Evolutionary conservation across 1,140 invertebrate species (phyloP), one percentile per base, ranked within the genome.

Genomic region (Eurosta solidaginis): DNA sequence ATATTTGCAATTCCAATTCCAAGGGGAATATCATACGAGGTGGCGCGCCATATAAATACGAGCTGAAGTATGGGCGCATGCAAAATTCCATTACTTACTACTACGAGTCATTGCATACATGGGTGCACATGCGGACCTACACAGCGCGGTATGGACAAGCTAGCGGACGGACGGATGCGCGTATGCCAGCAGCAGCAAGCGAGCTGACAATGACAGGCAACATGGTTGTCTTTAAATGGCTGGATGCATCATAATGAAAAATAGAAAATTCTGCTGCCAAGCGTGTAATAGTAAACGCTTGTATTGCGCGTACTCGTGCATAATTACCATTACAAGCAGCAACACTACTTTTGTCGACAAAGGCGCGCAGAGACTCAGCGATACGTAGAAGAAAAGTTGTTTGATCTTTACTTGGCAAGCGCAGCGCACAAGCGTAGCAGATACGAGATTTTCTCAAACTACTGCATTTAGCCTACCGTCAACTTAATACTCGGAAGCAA

Each of bases 321-420:
- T 68, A 68, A 68, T 40, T 68, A 20, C 59, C 4, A 5, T 9
- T 22, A 52, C 45, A 47, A 12, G n/a, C 7, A n/a, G n/a, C n/a
- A n/a, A n/a, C n/a, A n/a, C n/a, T n/a, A n/a, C n/a, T n/a, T n/a
- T n/a, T n/a, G n/a, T n/a, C n/a, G n/a, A 47, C 45, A 52, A 17
- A 1, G 17, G 47, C 9, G 47, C 17, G 20, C 49, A 52, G 7
- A 25, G 20, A 25, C 10, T 9, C 49, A 25, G 49, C 20, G 49
- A 52, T 22, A 68, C 59, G 59, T 14, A 29, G n/a, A n/a, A n/a
- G n/a, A 40, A 17, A 68, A 68, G 59, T 17, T 68, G 33, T 42
- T 68, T 68, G 33, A 68, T 68, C 59, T 68, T 68, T 42, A n/a
- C 59, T n/a, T n/a, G n/a, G n/a, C 59, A 40, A 40, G 59, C 33